These are phyloP conservation scores for Drosophila picticornis DNA, from an alignment of 2,888 invertebrate genomes.

Conservation along the genomic window DNA sequence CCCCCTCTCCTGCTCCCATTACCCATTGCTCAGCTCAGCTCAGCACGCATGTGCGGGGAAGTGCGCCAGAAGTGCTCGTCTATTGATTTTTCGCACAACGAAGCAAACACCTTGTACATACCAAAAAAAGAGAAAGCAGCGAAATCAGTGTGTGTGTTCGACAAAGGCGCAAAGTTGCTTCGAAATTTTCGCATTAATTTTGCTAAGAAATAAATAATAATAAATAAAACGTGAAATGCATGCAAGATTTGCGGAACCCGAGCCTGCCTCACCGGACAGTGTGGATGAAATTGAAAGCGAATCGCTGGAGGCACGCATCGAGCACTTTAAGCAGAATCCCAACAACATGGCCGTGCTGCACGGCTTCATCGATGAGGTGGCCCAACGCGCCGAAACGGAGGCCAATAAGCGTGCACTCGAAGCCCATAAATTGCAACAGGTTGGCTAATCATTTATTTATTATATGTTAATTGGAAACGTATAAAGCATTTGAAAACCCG, in stretches of 20 bases:
- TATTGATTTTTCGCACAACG: slow-evolving; percentile 58
- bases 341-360: slow-evolving; percentile 87
- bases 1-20: slow-evolving; percentile 1
- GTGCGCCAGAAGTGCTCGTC: slow-evolving; percentile 7
- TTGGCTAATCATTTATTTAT: slow-evolving; percentile 59
- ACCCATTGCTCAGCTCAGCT: slow-evolving; percentile 13
- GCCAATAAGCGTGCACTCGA: slow-evolving; percentile 86
- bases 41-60: slow-evolving; percentile 61
- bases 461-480: slow-evolving; percentile 18
- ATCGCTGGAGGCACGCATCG: slow-evolving; percentile 86
- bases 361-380: slow-evolving; percentile 88
- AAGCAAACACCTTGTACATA: slow-evolving; percentile 59
- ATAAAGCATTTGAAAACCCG: slow-evolving; percentile 18
- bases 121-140: slow-evolving; percentile 15
- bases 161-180: slow-evolving; percentile 37
- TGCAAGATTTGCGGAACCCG: slow-evolving; percentile 79
- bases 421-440: slow-evolving; percentile 87
- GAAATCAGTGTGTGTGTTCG: slow-evolving; percentile 26
- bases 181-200: slow-evolving; percentile 21
- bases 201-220: slow-evolving; percentile 5
- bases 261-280: slow-evolving; percentile 69
- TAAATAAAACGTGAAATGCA: slow-evolving; percentile 69
- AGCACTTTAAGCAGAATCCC: slow-evolving; percentile 87
- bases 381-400: slow-evolving; percentile 88
- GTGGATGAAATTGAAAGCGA: slow-evolving; percentile 59